These are phyloP conservation scores for Brenthis daphne DNA, from an alignment of 2,888 invertebrate species.

Conservation along the genomic window DNA sequence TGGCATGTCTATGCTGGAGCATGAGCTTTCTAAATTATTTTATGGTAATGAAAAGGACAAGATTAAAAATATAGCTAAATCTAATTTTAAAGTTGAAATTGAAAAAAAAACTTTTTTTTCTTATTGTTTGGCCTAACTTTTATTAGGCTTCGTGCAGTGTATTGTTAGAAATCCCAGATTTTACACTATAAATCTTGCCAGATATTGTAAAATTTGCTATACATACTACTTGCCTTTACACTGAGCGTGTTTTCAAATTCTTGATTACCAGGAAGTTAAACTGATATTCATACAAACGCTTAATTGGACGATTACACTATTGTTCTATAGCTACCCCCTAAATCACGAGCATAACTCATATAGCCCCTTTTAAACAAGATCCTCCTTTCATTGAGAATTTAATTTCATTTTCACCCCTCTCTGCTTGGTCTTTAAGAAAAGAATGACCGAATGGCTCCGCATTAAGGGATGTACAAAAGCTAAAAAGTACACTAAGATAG, in stretches of 20 bases:
- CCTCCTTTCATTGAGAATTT: constrained; percentile 79
- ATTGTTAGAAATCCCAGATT: too few relatives aligned
- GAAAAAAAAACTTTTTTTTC: too few relatives aligned
- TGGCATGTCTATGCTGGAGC: too few relatives aligned
- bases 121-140: too few relatives aligned
- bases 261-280: constrained; percentile 34
- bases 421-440: constrained; percentile 64
- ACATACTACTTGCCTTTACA: not conserved
- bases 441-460: constrained; percentile 75
- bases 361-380: constrained; percentile 71
- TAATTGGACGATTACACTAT: constrained; percentile 81
- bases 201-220: too few relatives aligned
- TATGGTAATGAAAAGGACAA: too few relatives aligned
- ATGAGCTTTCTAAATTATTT: too few relatives aligned
- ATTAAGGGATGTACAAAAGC: constrained; percentile 56
- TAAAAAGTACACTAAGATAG: constrained; percentile 53
- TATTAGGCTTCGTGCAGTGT: too few relatives aligned
- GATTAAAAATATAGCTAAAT: too few relatives aligned
- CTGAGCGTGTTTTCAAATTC: constrained; percentile 18
- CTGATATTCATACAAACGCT: constrained; percentile 67
- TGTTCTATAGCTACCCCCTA: constrained; percentile 67
- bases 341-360: constrained; percentile 73
- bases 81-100: too few relatives aligned
- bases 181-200: too few relatives aligned
- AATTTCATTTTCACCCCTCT: constrained; percentile 81